phyloP scores from a whole-genome alignment of 2,888 invertebrate species.

The Metopia argyrocephala region DNA sequence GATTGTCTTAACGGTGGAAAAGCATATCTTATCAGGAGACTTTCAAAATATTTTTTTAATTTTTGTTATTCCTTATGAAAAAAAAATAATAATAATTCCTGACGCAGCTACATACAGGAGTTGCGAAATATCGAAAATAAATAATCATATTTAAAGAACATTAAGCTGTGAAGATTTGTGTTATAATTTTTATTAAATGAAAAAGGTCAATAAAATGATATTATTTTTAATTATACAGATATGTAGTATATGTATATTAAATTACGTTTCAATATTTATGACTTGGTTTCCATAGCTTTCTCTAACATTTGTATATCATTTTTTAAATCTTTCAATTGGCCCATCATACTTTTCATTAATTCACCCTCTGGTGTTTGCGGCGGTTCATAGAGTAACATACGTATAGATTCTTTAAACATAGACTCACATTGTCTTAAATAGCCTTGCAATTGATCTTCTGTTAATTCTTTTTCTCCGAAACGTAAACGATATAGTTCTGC shows the following conservation, averaged over 20 bases:
- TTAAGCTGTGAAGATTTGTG: too few relatives aligned
- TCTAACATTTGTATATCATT: conserved; percentile 56
- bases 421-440: conserved; percentile 81
- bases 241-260: neutral
- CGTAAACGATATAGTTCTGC: conserved; percentile 80
- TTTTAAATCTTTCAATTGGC: conserved; percentile 81
- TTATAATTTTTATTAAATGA: too few relatives aligned
- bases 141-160: too few relatives aligned
- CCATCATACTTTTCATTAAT: conserved; percentile 84
- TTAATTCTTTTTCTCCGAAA: conserved; percentile 71
- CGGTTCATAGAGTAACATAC: conserved; percentile 86
- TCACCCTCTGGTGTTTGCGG: conserved; percentile 85
- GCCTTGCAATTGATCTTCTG: conserved; percentile 76
- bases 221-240: neutral
- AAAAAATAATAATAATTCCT: too few relatives aligned
- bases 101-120: too few relatives aligned
- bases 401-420: conserved; percentile 82
- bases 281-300: conserved; percentile 24
- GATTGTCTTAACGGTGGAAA: too few relatives aligned
- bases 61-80: too few relatives aligned
- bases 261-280: conserved; percentile 8
- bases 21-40: too few relatives aligned
- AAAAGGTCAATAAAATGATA: too few relatives aligned
- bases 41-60: too few relatives aligned
- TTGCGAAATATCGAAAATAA: too few relatives aligned